Conservation (phyloP, 2,113 vertebrate species). For the Lanius ludovicianus region DNA sequence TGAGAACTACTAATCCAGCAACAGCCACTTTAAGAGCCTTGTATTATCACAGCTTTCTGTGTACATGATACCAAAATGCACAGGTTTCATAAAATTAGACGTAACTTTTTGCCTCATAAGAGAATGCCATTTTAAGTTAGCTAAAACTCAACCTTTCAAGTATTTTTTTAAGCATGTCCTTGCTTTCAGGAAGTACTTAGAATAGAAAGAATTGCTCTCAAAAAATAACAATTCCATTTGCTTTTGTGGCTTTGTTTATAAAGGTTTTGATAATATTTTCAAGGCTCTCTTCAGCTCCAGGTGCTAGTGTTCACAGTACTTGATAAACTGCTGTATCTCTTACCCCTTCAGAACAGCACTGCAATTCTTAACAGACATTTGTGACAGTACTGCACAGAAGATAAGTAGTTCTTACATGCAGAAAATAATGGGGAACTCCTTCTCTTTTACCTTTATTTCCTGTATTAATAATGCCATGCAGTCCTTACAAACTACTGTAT, state of each 20-base stretch:
- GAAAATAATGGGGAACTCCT: not conserved
- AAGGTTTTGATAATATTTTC: not conserved
- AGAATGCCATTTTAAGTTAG: not conserved
- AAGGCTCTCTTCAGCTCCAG: slow-evolving; percentile 2
- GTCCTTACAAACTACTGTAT: not conserved
- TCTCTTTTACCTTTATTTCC: not conserved
- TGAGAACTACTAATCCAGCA: not conserved
- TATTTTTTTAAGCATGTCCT: not conserved
- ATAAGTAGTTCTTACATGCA: not conserved
- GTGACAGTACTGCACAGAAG: not conserved
- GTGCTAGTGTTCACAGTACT: not conserved
- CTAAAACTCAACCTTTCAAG: not conserved
- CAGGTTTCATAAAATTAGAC: not conserved
- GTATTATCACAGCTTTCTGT: not conserved
- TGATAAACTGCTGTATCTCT: not conserved
- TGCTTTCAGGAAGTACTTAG: not conserved
- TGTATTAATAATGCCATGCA: not conserved
- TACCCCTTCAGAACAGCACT: not conserved
- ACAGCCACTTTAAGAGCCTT: not conserved
- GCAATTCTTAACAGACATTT: not conserved
- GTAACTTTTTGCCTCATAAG: not conserved
- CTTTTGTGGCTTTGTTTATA: not conserved
- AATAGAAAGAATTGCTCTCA: not conserved
- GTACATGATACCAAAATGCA: not conserved
- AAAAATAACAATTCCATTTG: not conserved